Base-by-base conservation (phyloP, 2,888 invertebrate species). In the Drosophila setosimentum region DNA sequence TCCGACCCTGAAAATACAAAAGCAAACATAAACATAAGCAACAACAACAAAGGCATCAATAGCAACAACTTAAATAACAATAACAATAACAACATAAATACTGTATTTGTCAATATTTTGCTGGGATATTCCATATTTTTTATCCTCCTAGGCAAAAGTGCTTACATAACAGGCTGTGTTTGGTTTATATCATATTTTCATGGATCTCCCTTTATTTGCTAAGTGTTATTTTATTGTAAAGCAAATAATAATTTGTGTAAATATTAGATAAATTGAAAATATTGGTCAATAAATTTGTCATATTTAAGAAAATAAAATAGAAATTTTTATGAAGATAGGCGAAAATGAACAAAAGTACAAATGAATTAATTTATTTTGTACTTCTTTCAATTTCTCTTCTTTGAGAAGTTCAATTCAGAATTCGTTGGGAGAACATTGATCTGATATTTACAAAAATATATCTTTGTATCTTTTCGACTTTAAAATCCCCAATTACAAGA, bases 101-200 rank as follows among this genome's bases (percentile, higher is more conserved):
- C 53, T 48, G n/a, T 67, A 35, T 29, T 30, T 54, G 68, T 76
- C 72, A 80, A 78, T 68, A 78, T 70, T 76, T 51, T 79, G 7
- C 45, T 55, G 18, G n/a, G 18, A 51, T 51, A 51, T 48, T 42
- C 13, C 45, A 21, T 61, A n/a, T 33, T 30, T 27, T 21, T 24
- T 30, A 21, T 49, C 37, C 7, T 32, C 21, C 10, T 6, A 7
- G 29, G 49, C 6, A 33, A 33, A 24, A n/a, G 21, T 6, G 16
- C 67, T 18, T 30, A 11, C 24, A 40, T 58, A 10, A 13, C 11
- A 27, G 24, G 3, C 32, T 21, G 8, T 40, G 37, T 30, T 67
- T 54, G 54, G 16, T 30, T 67, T 55, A 49, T 37, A 24, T 68
- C 35, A 3, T 18, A 13, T 40, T 54, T 48, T 55, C 24, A 68